Base-by-base conservation (phyloP, 2,888 invertebrate genomes). In the Byasa hedistus region DNA sequence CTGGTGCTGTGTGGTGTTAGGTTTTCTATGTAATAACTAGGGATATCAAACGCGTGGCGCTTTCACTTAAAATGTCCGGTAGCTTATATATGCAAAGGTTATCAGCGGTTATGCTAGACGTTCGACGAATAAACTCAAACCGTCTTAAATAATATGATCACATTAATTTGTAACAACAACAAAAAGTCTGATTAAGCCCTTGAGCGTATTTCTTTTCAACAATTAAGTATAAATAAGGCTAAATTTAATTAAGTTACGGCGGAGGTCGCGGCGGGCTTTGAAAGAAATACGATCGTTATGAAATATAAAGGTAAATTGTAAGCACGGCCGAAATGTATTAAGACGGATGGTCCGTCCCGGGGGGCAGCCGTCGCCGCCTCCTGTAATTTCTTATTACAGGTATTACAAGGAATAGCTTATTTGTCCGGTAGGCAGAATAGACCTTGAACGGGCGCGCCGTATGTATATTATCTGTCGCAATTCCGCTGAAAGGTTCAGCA, bases 401-500 rank as follows among this genome's bases (percentile, higher is more conserved):
- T 57, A 62, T 54, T 54, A 62, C 57, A 62, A 66, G 61, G 59
- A 64, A 69, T 69, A 68, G 64, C 64, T 70, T 62, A 68, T 70
- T 70, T 66, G 68, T 60, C 66, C 59, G 55, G 59, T 61, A 56
- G 57, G 61, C 24, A 61, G 63, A 58, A 70, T 65, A 68, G 54
- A 66, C 57, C 36, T 27, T 57, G 48, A 63, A 68, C 67, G 66
- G 64, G 63, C 55, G 64, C 32, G 54, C 58, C 55, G 57, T 64
- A 55, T 68, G 68, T 66, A 69, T 69, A 64, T 68, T 68, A 57
- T 70, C 57, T 55, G 52, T 52, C 65, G 69, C 67, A 69, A 69
- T 70, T 59, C 67, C 63, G 65, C 64, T 70, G 66, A 65, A 65
- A 65, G 65, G 61, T 65, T 52, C 57, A 27, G 58, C 39, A 56